Evolutionary conservation across 2,113 vertebrate genomes (phyloP).

Genomic region (Procavia capensis): DNA sequence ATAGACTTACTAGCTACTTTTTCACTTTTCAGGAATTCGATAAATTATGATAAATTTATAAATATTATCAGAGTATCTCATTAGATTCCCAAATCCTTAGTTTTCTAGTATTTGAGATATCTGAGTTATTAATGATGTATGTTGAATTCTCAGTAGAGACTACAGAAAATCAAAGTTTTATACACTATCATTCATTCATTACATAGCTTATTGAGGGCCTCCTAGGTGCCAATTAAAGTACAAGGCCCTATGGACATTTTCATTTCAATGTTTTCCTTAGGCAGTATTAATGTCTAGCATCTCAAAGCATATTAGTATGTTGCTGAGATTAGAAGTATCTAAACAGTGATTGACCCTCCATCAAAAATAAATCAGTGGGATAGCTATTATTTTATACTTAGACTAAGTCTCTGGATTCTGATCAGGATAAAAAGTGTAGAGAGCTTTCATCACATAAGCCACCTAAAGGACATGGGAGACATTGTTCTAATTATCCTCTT

Average conservation of each 20-base stretch:
- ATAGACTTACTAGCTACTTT: not conserved
- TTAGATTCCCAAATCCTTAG: not conserved
- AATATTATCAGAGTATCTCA: not conserved
- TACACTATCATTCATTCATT: not conserved
- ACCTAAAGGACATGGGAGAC: not conserved
- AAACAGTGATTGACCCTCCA: not conserved
- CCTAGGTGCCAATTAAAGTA: not conserved
- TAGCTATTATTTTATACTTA: not conserved
- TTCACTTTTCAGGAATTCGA: not conserved
- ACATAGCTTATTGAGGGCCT: not conserved
- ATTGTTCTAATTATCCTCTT: not conserved
- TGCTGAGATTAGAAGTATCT: not conserved
- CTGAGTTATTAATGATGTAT: not conserved
- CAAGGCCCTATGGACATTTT: not conserved
- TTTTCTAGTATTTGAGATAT: not conserved
- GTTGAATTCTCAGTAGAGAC: constrained; percentile 3
- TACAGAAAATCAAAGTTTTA: not conserved
- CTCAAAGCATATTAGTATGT: not conserved
- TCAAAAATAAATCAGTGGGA: not conserved
- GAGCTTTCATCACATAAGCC: not conserved
- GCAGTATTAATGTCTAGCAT: not conserved
- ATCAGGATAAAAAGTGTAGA: not conserved
- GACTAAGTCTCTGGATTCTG: not conserved
- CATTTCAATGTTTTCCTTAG: constrained; percentile 20
- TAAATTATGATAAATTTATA: not conserved